phyloP scores from a whole-genome alignment of 2,113 vertebrate species.

The Pseudorectes ferrugineus region DNA sequence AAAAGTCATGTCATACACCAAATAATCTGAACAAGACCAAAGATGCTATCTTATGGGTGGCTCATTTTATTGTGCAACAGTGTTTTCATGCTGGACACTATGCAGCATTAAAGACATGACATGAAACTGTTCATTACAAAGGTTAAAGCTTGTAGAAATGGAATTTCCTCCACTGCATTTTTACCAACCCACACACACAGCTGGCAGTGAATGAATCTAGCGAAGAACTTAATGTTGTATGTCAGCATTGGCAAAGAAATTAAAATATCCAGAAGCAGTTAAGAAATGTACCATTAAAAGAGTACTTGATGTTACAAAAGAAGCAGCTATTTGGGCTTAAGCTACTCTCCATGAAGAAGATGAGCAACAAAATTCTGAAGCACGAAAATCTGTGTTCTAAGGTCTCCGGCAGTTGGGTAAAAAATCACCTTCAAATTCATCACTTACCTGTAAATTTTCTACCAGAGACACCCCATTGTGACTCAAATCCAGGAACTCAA shows the following conservation, averaged over 20 bases:
- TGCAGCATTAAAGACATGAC: not conserved
- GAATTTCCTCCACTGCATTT: not conserved
- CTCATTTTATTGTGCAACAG: not conserved
- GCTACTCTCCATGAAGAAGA: not conserved
- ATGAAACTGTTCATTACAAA: not conserved
- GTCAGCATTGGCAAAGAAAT: not conserved
- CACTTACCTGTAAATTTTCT: conserved; percentile 89
- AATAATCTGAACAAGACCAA: not conserved
- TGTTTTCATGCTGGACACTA: not conserved
- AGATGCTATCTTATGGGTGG: not conserved
- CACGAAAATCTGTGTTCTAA: not conserved
- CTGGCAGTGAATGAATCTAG: not conserved
- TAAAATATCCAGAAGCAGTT: not conserved
- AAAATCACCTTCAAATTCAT: not conserved
- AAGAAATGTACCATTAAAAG: not conserved
- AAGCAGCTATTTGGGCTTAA: not conserved
- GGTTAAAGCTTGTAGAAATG: not conserved
- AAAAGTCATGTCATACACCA: not conserved
- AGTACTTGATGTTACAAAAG: not conserved
- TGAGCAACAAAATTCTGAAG: not conserved
- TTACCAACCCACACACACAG: not conserved
- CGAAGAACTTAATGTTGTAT: not conserved
- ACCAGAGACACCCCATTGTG: conserved; percentile 86
- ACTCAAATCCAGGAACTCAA: conserved; percentile 96
- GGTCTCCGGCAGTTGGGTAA: not conserved